Evolutionary conservation across 2,797 vertebrate genomes (phyloP), one percentile per base, ranked within the genome.

Genomic region (Rhinatrema bivittatum): DNA sequence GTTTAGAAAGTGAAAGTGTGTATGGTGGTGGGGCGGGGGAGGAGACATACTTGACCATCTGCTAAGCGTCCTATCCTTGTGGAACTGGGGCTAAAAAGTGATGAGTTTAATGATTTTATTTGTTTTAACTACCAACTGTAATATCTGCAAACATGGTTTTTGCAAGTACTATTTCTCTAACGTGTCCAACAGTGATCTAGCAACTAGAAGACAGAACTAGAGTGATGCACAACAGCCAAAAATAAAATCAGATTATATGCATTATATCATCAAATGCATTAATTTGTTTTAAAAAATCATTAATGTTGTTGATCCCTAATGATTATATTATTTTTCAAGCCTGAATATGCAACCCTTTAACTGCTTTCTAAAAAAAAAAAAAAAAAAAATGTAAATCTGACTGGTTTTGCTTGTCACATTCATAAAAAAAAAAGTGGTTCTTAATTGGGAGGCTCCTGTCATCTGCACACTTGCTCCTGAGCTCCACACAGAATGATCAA

Each of bases 401-500:
- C 70, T 66, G 44, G 56, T 60, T 56, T 72, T 55, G 57, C 39
- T 60, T 58, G 61, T 62, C 70, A 77, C 68, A 73, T 55, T 66
- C 59, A 69, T 66, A 47, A 54, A 60, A 58, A 57, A 29, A 62
- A 36, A 21, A 60, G 52, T 40, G 54, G 60, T 52, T n/a, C n/a
- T 65, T 81, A 81, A 82, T 76, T 81, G 72, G 77, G 68, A 65
- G 65, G 51, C 68, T 71, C 70, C 74, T 63, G 46, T 70, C 70
- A 74, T 79, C 73, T 68, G 72, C 66, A 69, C 69, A 70, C 58
- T 76, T 60, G 66, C 68, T 70, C 76, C 62, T 57, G 62, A 68
- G 66, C 68, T 43, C n/a, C 56, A 71, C 60, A 61, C 61, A 57
- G 76, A 79, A 59, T 78, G 74, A 81, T 84, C 74, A 75, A 71